Evolutionary conservation across 2,797 vertebrate genomes (phyloP).

Genomic region (Fistularia tabacaria): DNA sequence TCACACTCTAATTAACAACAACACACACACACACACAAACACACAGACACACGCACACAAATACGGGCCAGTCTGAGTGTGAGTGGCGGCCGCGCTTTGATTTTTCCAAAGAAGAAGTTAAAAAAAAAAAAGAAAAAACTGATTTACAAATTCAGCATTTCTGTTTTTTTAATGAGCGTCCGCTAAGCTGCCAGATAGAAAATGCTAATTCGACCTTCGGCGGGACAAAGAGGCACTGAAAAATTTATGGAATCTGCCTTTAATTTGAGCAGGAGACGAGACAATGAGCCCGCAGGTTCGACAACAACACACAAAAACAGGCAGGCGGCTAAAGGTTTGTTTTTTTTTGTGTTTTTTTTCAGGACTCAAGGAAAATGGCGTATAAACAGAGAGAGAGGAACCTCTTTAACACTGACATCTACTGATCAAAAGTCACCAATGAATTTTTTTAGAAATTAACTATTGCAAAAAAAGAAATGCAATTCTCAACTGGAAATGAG

Average conservation of each 20-base stretch:
- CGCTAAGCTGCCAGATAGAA: constrained; percentile 66
- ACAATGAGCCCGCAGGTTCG: constrained; percentile 41
- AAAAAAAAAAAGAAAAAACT: constrained; percentile 39
- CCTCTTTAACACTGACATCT: no score
- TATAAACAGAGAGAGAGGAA: no score
- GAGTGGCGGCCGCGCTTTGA: constrained; percentile 55
- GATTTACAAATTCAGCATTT: constrained; percentile 72
- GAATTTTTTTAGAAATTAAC: no score
- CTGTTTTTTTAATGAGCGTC: constrained; percentile 57
- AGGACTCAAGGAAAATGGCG: no score
- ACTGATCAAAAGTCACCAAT: no score
- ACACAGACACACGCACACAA: background rate
- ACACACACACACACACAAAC: constrained; percentile 45
- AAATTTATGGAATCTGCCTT: constrained; percentile 70
- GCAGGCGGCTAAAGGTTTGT: no score
- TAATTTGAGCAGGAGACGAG: constrained; percentile 56
- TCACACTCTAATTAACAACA: constrained; percentile 95
- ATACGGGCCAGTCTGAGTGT: background rate
- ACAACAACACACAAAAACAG: no score
- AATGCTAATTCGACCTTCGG: constrained; percentile 63
- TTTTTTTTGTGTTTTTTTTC: no score
- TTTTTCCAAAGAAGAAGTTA: constrained; percentile 24
- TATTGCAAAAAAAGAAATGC: no score
- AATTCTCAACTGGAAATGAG: no score
- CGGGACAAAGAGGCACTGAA: constrained; percentile 37